Evolutionary conservation across 1,140 invertebrate genomes (phyloP), one percentile per base, ranked within the genome.

Genomic region (Harlomillsia oculata): DNA sequence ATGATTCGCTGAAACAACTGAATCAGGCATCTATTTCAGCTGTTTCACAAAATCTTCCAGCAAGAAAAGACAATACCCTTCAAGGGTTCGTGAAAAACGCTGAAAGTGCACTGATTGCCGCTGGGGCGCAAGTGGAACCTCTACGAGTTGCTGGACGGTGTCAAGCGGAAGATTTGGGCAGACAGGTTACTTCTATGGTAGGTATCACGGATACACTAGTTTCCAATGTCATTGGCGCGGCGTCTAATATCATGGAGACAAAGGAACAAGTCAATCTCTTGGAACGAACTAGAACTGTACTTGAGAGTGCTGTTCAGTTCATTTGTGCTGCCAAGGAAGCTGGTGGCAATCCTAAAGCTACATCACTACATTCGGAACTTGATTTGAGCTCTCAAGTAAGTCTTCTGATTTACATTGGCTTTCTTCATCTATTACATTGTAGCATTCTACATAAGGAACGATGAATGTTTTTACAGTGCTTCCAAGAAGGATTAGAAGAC

Each of bases 151-250:
- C 92, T 25, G 92, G 88, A 8, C 90, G 88, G 69, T 81, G 80
- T 50, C 89, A 97, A 75, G 87, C 94, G 1, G 92, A 97, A 74
- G 87, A 90, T 67, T 79, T 98, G 28, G 93, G 92, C 0, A 89
- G 96, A 69, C 59, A 77, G 72, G 74, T 94, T 0, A 81, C 80
- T 25, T 86, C 92, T 68, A 78, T 97, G 67, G 79, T 84, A 0
- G 77, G 78, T 30, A 90, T 88, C 66, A 83, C 89, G 65, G 88
- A 94, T 54, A 85, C 91, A 1, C 74, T 97, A 48, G 83, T 92
- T 5, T 75, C 79, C 6, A 83, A 83, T 25, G 81, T 85, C 1
- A 83, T 94, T 54, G 90, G 90, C 5, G 83, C 82, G n/a, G 86
- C 90, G 1, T 93, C 90, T 0, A 85, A 89, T 65, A 86, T 91